These are phyloP conservation scores for Automeris io DNA, from an alignment of 2,888 invertebrate species.

Conservation along the genomic window DNA sequence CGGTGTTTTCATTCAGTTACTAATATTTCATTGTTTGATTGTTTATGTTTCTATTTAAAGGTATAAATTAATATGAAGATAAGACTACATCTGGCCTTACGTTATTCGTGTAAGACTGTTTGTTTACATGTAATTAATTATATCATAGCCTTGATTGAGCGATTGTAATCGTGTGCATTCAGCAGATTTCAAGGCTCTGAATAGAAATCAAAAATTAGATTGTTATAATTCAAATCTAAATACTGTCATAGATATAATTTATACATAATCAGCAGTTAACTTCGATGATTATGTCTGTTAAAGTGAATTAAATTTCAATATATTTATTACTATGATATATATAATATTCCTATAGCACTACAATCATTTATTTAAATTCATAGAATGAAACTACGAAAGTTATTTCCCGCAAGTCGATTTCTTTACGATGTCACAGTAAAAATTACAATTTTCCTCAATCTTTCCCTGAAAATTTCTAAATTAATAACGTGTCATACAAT, in stretches of 20 bases:
- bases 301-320: no score
- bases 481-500: neutral
- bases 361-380: no score
- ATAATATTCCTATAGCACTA: no score
- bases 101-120: conserved; percentile 5
- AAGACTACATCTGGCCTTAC: conserved; percentile 2
- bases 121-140: conserved; percentile 9
- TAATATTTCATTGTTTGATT: no score
- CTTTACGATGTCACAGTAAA: neutral
- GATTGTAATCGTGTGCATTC: conserved; percentile 1
- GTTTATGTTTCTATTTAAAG: neutral
- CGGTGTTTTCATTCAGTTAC: no score
- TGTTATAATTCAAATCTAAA: no score
- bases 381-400: no score
- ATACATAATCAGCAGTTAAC: no score
- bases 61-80: neutral
- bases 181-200: conserved; percentile 2
- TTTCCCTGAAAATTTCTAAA: neutral
- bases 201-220: neutral
- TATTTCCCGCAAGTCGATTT: neutral
- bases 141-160: conserved; percentile 4
- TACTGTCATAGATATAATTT: no score
- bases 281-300: no score
- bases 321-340: no score
- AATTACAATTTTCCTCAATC: neutral